Evolutionary conservation across 2,797 vertebrate genomes (phyloP).

Genomic region (Enteromius viviparus): DNA sequence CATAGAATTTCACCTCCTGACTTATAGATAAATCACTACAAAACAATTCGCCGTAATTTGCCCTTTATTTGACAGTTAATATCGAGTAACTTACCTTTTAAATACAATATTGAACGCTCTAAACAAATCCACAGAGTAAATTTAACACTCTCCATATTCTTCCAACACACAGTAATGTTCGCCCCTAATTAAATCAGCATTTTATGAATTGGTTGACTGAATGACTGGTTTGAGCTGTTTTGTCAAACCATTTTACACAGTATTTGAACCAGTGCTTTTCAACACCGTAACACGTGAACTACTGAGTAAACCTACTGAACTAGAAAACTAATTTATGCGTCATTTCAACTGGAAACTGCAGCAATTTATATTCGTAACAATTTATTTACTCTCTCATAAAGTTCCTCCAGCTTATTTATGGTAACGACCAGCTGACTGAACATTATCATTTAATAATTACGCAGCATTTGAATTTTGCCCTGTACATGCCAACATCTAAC

Average conservation of each 20-base stretch:
- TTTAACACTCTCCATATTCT: background rate
- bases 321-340: too few relatives aligned
- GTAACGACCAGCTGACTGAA: background rate
- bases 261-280: too few relatives aligned
- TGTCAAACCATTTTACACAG: too few relatives aligned
- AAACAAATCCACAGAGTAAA: background rate
- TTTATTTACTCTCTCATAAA: background rate
- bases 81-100: background rate
- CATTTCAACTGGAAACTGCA: too few relatives aligned
- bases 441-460: background rate
- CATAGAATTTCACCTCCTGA: background rate
- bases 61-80: background rate
- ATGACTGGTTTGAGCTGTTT: too few relatives aligned
- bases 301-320: too few relatives aligned
- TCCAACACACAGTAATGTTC: background rate
- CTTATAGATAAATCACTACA: background rate
- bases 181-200: background rate
- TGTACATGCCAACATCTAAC: slow-evolving; percentile 52
- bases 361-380: background rate
- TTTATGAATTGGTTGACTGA: background rate
- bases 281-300: too few relatives aligned
- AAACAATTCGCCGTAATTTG: background rate
- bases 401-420: background rate
- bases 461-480: background rate
- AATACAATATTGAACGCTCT: background rate